Base-by-base conservation (phyloP, 2,797 vertebrate genomes). In the Meda fulgida region DNA sequence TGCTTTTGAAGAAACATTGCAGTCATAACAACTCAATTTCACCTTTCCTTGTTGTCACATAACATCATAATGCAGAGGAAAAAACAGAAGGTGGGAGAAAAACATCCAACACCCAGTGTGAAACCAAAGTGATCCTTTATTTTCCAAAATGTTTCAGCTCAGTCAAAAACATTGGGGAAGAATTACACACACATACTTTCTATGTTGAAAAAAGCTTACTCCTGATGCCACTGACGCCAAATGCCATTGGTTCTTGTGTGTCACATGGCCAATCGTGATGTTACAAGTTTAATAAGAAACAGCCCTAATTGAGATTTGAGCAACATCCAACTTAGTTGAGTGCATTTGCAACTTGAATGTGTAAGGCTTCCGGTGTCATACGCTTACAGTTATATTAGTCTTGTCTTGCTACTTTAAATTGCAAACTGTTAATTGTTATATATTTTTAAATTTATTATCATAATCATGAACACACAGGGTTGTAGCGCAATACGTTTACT, bases 11-110 rank as follows among this genome's bases (percentile, higher is more conserved):
- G 16, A 51, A 29, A 75, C 58, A 66, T 46, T 63, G 43, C 38
- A 73, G 70, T 10, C 26, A 80, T 67, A 84, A 60, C 69, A 78
- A 34, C 81, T 72, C 60, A 53, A 36, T 87, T 58, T 48, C 71
- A 69, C 77, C 85, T 40, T 58, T 65, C 19, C 69, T 76, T 80
- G 38, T 70, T 81, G 60, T 80, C 78, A 77, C 19, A 76, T 48
- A 81, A 69, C 58, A 80, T 80, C 77, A 80, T 63, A 81, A 84
- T 69, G 63, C 70, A 69, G 23, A 40, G 40, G 60, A 38, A 38
- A 13, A 21, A 43, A 66, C n/a, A 66, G 23, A 63, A 31, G 19
- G 43, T 66, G 14, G 48, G 51, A 80, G 55, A 53, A 65, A 63
- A 79, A 43, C 83, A 82, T 38, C 79, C 21, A 80, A 19, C 34